Evolutionary conservation across 2,113 vertebrate genomes (phyloP).

Genomic region (Aldabrachelys gigantea): DNA sequence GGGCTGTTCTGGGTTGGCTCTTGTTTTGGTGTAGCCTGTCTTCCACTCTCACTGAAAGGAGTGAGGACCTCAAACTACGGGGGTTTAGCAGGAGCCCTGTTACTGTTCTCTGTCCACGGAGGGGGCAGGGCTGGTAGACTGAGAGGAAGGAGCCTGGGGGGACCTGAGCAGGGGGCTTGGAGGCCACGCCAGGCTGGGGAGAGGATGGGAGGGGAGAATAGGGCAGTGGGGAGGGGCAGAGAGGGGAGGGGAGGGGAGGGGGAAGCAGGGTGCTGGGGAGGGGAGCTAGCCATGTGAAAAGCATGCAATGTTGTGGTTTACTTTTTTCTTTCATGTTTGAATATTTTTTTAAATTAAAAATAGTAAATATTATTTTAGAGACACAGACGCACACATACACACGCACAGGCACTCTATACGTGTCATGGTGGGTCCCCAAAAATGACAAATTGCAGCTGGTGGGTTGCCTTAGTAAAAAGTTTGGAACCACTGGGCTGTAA

Average conservation of each 20-base stretch:
- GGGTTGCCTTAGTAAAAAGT: background rate
- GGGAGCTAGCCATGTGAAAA: background rate
- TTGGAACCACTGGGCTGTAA: too few relatives aligned
- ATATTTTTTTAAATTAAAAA: background rate
- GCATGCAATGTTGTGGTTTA: background rate
- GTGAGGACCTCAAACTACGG: background rate
- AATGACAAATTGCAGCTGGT: background rate
- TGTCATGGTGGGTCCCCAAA: background rate
- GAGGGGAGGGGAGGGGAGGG: too few relatives aligned
- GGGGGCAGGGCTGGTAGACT: background rate
- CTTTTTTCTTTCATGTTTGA: background rate
- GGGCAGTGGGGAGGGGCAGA: too few relatives aligned
- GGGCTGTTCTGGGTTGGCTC: background rate
- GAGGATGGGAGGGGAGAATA: too few relatives aligned
- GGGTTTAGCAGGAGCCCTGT: background rate
- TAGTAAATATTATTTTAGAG: background rate
- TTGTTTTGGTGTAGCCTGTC: background rate
- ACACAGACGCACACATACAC: background rate
- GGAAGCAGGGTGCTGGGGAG: too few relatives aligned
- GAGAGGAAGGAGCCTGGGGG: too few relatives aligned
- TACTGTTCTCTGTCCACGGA: background rate
- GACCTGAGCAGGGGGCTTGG: background rate
- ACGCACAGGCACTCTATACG: accelerated
- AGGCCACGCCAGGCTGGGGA: background rate
- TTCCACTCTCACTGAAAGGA: background rate